Evolutionary conservation across 2,797 vertebrate genomes (phyloP).

Genomic region (Rhabdomys pumilio): DNA sequence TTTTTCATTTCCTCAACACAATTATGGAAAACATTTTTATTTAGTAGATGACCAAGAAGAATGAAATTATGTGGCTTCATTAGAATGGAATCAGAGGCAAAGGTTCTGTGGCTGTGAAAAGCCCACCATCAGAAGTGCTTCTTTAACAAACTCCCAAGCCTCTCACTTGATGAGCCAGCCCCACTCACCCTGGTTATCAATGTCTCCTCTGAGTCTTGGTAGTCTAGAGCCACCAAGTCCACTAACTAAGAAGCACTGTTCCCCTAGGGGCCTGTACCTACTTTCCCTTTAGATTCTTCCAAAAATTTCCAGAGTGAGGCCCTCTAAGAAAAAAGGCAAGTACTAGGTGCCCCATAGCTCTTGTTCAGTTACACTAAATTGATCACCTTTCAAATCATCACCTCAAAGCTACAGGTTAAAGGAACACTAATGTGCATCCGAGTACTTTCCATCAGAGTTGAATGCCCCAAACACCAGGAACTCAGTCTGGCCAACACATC

Average conservation of each 20-base stretch:
- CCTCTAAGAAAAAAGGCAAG: neutral
- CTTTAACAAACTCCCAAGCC: neutral
- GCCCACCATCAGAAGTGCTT: neutral
- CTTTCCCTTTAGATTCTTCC: neutral
- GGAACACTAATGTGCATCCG: rapidly evolving
- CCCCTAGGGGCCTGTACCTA: neutral
- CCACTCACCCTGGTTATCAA: neutral
- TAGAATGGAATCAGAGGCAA: neutral
- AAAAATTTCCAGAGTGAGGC: neutral
- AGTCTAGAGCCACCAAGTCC: neutral
- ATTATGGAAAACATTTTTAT: neutral
- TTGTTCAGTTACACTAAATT: neutral
- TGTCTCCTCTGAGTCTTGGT: neutral
- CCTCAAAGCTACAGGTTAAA: neutral
- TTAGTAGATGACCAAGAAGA: neutral
- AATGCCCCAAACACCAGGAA: neutral
- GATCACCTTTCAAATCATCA: neutral
- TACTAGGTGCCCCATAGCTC: neutral
- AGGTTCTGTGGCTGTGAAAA: neutral
- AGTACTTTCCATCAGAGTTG: too few relatives aligned
- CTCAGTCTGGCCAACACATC: neutral
- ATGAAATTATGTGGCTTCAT: neutral
- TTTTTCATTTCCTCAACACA: neutral
- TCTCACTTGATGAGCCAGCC: neutral
- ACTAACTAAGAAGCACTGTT: neutral